Percentiles rank a stretch among this genome's conserved stretches.
Evolutionary conservation across 2,888 invertebrate species (phyloP).

Genomic region (Dusona sp.): DNA sequence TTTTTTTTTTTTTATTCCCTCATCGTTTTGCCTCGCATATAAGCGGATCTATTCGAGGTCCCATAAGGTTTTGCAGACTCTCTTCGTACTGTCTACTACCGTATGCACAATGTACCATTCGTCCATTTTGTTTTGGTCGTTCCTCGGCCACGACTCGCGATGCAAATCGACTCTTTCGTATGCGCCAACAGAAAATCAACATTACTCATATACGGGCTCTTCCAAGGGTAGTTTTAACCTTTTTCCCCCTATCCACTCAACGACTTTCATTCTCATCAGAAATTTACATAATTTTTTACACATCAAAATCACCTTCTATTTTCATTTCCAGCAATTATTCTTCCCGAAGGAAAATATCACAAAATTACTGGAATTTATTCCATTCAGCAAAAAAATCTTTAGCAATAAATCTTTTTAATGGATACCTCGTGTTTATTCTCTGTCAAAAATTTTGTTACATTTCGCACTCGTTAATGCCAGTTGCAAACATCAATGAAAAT

Average conservation of each 20-base stretch:
- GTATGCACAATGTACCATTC: slow-evolving; percentile 11
- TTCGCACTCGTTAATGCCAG: not conserved
- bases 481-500: not conserved
- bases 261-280: not conserved
- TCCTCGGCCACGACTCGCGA: slow-evolving; percentile 27
- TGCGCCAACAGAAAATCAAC: slow-evolving; percentile 41
- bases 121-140: slow-evolving; percentile 20
- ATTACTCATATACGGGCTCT: not conserved
- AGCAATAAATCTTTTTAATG: not conserved
- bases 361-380: not conserved
- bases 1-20: not conserved
- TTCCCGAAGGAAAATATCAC: slow-evolving; percentile 18
- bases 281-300: slow-evolving; percentile 15
- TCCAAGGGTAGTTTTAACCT: not conserved
- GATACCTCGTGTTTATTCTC: not conserved
- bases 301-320: slow-evolving; percentile 1
- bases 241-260: not conserved
- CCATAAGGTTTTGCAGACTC: slow-evolving; percentile 1
- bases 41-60: slow-evolving; percentile 60
- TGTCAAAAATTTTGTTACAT: not conserved
- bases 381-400: not conserved
- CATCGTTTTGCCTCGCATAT: slow-evolving; percentile 40
- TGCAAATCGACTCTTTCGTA: slow-evolving; percentile 58
- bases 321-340: not conserved
- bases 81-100: slow-evolving; percentile 6